These are phyloP conservation scores for Catharus bicknelli DNA, from an alignment of 2,113 vertebrate genomes.

Conservation along the genomic window DNA sequence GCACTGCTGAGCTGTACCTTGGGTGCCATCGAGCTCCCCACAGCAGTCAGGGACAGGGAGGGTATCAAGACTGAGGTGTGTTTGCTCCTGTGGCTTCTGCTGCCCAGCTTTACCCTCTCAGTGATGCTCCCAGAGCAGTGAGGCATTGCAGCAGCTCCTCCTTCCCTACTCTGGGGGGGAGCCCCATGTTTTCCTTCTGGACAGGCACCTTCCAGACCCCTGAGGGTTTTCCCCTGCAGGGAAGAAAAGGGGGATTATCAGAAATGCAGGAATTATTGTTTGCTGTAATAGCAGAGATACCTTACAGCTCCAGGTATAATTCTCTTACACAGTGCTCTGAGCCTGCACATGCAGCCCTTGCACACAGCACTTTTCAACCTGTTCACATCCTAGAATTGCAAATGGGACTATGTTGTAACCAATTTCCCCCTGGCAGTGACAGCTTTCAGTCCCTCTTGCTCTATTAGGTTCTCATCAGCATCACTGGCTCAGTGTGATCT, in stretches of 20 bases:
- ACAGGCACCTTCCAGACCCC: background rate
- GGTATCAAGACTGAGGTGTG: background rate
- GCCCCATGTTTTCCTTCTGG: rapidly evolving
- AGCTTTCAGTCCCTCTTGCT: conserved; percentile 7
- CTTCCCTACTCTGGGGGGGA: background rate
- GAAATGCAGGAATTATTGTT: background rate
- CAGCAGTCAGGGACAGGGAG: background rate
- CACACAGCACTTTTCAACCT: background rate
- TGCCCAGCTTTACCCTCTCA: background rate
- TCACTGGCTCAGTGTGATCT: background rate
- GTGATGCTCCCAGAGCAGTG: background rate
- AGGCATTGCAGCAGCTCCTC: background rate
- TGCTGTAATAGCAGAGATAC: background rate
- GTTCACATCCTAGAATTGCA: background rate
- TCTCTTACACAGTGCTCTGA: background rate
- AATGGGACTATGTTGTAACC: background rate
- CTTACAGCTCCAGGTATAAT: background rate
- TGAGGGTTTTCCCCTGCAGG: rapidly evolving
- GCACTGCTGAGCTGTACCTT: background rate
- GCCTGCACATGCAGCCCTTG: background rate
- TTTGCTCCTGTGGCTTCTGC: rapidly evolving
- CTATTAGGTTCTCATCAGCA: background rate
- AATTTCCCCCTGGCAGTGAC: background rate
- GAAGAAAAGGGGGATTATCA: background rate
- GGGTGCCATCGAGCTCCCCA: rapidly evolving